These are phyloP conservation scores for Tragelaphus imberbis DNA, from an alignment of 2,113 vertebrate species.

Conservation along the genomic window DNA sequence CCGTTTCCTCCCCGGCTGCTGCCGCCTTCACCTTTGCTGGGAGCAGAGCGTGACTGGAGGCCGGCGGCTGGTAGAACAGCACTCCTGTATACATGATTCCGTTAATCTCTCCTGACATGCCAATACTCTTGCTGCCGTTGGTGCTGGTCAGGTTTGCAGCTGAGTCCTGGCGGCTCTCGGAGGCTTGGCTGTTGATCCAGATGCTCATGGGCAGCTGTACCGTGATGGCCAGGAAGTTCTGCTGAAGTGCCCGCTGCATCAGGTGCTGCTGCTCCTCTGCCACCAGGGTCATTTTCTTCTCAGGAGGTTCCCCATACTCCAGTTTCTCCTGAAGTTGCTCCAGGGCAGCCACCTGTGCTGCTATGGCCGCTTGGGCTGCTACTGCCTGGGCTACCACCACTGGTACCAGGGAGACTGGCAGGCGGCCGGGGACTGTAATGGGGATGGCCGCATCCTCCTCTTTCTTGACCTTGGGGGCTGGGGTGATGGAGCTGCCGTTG, in stretches of 20 bases:
- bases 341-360: conserved; percentile 89
- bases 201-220: conserved; percentile 97
- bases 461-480: conserved; percentile 93
- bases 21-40: conserved; percentile 78
- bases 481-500: conserved; percentile 85
- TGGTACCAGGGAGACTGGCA: conserved; percentile 84
- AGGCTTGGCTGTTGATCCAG: conserved; percentile 90
- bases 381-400: conserved; percentile 88
- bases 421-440: conserved; percentile 79
- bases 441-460: conserved; percentile 88
- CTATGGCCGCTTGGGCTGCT: conserved; percentile 84
- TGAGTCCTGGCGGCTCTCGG: conserved; percentile 87
- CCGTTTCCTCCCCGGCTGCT: not conserved
- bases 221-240: conserved; percentile 95
- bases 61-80: conserved; percentile 90
- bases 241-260: conserved; percentile 92
- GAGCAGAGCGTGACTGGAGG: conserved; percentile 74
- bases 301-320: conserved; percentile 93
- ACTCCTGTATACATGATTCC: conserved; percentile 93
- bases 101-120: conserved; percentile 96
- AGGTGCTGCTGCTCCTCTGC: conserved; percentile 91
- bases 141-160: conserved; percentile 77
- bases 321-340: conserved; percentile 96
- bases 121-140: conserved; percentile 91
- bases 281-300: conserved; percentile 93